phyloP scores from a whole-genome alignment of 2,797 vertebrate species.

The Poliocrania exsul region DNA sequence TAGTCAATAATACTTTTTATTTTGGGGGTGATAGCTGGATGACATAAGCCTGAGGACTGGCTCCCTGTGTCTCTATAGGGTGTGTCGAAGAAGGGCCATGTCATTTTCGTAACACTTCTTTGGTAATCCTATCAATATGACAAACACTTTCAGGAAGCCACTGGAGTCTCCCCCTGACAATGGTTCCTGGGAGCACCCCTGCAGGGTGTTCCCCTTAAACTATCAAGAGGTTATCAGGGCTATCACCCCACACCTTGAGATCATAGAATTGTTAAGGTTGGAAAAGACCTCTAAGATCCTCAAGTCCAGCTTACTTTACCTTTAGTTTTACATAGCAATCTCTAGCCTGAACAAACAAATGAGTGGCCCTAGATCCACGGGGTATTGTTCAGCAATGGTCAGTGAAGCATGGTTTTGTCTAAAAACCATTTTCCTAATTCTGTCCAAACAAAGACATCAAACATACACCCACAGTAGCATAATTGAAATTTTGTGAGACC shows the following conservation, averaged over 20 bases:
- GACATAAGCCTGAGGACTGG: too few species aligned
- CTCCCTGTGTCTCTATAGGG: too few species aligned
- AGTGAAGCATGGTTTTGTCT: neutral
- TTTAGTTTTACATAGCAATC: neutral
- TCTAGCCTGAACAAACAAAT: neutral
- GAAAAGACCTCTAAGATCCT: neutral
- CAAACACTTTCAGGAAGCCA: too few species aligned
- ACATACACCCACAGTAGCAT: neutral
- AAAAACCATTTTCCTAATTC: neutral
- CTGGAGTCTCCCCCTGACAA: too few species aligned
- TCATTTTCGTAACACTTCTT: too few species aligned
- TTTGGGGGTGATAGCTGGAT: too few species aligned
- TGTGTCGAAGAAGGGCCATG: too few species aligned
- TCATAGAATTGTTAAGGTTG: neutral
- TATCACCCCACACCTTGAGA: neutral
- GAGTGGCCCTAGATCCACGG: neutral
- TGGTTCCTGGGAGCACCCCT: too few species aligned
- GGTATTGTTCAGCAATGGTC: neutral
- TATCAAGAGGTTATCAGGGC: too few species aligned
- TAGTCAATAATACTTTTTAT: too few species aligned
- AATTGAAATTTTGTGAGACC: conserved; percentile 16
- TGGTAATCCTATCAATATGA: too few species aligned
- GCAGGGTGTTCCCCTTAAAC: too few species aligned
- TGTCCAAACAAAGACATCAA: neutral
- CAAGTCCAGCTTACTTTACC: neutral